phyloP scores from a whole-genome alignment of 2,113 vertebrate species.

The Tor tambroides region DNA sequence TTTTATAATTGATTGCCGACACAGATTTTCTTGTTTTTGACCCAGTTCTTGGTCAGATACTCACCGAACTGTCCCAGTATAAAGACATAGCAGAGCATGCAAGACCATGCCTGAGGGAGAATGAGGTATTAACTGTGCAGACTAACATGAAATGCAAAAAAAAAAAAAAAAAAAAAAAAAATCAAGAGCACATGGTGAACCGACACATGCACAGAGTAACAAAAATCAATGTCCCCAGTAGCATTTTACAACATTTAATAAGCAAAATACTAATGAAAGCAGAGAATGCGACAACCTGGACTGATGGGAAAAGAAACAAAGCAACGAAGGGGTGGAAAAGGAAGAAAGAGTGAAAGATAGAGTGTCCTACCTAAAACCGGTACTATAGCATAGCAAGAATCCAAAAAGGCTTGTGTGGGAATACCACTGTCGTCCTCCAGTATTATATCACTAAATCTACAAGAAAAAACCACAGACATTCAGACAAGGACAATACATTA shows the following conservation, averaged over 20 bases:
- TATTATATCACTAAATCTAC: slow-evolving; percentile 96
- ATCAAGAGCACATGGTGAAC: not conserved
- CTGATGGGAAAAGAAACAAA: slow-evolving; percentile 4
- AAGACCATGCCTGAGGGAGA: not conserved
- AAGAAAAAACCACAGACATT: slow-evolving; percentile 74
- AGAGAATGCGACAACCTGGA: not conserved
- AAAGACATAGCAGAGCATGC: not conserved
- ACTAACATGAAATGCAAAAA: slow-evolving; percentile 6
- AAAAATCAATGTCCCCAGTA: not conserved
- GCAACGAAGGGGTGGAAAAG: slow-evolving; percentile 23
- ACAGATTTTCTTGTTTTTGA: not conserved
- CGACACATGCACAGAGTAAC: not conserved
- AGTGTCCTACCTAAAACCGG: slow-evolving; percentile 91
- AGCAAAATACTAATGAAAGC: not conserved
- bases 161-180: not conserved
- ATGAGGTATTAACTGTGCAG: not conserved
- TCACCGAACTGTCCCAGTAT: not conserved
- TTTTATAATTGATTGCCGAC: not conserved
- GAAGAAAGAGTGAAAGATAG: slow-evolving; percentile 25
- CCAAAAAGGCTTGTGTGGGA: slow-evolving; percentile 94
- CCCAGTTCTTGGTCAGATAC: not conserved
- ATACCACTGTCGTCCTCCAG: slow-evolving; percentile 92
- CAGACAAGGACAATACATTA: slow-evolving; percentile 66
- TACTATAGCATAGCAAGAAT: slow-evolving; percentile 97
- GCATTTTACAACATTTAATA: not conserved